Evolutionary conservation across 2,797 vertebrate species (phyloP).

Genomic region (Holocentrus rufus): DNA sequence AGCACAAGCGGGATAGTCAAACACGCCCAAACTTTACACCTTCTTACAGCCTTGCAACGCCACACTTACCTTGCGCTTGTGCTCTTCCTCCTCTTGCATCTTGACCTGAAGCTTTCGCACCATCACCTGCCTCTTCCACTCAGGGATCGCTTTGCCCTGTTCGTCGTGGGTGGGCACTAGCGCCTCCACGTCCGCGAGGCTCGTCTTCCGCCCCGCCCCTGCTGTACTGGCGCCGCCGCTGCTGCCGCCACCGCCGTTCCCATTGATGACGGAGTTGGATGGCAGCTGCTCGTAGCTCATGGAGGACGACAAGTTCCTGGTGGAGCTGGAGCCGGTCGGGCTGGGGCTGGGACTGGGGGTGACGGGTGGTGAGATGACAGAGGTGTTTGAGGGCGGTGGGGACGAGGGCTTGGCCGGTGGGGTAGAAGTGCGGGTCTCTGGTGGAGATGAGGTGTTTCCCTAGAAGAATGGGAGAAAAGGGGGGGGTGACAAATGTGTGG

Average conservation of each 20-base stretch:
- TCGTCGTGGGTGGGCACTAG: constrained; percentile 92
- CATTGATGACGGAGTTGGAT: constrained; percentile 83
- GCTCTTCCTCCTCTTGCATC: constrained; percentile 96
- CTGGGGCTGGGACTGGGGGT: constrained; percentile 70
- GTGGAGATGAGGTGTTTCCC: constrained; percentile 69
- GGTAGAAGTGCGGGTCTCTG: constrained; percentile 65
- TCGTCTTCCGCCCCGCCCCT: constrained; percentile 68
- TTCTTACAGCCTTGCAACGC: constrained; percentile 4
- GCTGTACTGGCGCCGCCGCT: too few species aligned
- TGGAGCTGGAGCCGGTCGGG: constrained; percentile 65
- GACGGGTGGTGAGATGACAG: constrained; percentile 59
- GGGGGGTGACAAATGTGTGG: background rate
- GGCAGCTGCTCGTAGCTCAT: constrained; percentile 78
- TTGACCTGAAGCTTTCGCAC: constrained; percentile 94
- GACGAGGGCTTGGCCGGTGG: constrained; percentile 64
- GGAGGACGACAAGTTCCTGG: constrained; percentile 68
- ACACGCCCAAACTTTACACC: constrained; percentile 16
- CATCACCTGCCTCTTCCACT: constrained; percentile 97
- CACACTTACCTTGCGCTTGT: constrained; percentile 89
- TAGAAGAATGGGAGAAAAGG: constrained; percentile 30
- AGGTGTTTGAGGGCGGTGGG: constrained; percentile 48
- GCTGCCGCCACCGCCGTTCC: constrained; percentile 67
- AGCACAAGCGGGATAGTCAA: constrained; percentile 68
- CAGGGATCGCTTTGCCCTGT: constrained; percentile 90
- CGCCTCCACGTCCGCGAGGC: constrained; percentile 84